Base-by-base conservation (phyloP, 2,888 invertebrate genomes). In the Andricus curvator region DNA sequence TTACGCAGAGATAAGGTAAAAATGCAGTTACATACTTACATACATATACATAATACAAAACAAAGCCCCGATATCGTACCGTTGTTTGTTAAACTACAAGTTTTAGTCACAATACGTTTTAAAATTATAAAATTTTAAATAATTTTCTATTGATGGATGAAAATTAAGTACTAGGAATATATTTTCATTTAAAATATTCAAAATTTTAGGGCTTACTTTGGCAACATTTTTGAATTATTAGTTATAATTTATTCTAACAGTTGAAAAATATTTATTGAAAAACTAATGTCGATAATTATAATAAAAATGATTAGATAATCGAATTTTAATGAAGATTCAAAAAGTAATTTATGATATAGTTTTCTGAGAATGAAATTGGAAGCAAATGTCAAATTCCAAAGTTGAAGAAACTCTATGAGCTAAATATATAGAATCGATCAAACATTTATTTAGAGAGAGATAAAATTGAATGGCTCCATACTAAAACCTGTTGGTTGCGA, bases 361-460 rank as follows among this genome's bases (percentile, higher is more conserved):
- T 56, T 56, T n/a, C n/a, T 56, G 56, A 56, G n/a, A 0, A 9
- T 56, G 6, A 56, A 56, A 56, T 56, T 56, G n/a, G n/a, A 56
- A 56, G 56, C 3, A 56, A 56, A 48, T 48, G 15, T 17, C 48
- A 48, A 48, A n/a, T 56, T 56, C 1, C n/a, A 11, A 11, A n/a
- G 11, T n/a, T n/a, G 11, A 56, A 56, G 9, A 56, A n/a, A 22
- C 11, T 56, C 17, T 2, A n/a, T 22, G 11, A 22, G 56, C 56
- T 56, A n/a, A n/a, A n/a, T 56, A n/a, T 56, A 56, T n/a, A 56
- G 56, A 56, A n/a, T 56, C n/a, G 56, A 56, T 56, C 56, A 56
- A 56, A 56, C 9, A 56, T 9, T 56, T 56, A 56, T 56, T n/a
- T 11, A 8, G 51, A 56, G 56, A 56, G 56, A 22, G n/a, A n/a